These are phyloP conservation scores for Rhagium mordax DNA, from an alignment of 2,888 invertebrate species.

Conservation along the genomic window DNA sequence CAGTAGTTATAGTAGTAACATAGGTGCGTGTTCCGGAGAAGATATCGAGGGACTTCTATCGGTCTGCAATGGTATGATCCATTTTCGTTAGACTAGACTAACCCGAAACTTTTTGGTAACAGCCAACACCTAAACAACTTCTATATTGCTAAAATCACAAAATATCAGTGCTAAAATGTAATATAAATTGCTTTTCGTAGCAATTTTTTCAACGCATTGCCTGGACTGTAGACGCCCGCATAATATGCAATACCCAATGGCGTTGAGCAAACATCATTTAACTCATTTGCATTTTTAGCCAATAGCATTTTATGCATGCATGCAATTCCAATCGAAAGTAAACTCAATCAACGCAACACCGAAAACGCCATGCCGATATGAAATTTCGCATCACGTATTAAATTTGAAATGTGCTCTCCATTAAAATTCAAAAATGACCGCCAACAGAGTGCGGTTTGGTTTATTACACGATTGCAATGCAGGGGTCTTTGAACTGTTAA, in stretches of 20 bases:
- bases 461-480: constrained; percentile 23
- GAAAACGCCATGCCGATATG: constrained; percentile 19
- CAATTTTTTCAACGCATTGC: no score
- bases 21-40: no score
- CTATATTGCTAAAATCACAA: no score
- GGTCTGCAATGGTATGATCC: no score
- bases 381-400: constrained; percentile 19
- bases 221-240: background rate
- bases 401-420: constrained; percentile 26
- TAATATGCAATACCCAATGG: background rate
- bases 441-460: constrained; percentile 24
- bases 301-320: constrained; percentile 26
- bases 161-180: no score
- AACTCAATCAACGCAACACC: constrained; percentile 20
- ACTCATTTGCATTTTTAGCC: constrained; percentile 25
- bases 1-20: no score
- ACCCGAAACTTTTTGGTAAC: no score
- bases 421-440: constrained; percentile 31
- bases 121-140: no score
- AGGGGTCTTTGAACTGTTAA: constrained; percentile 29
- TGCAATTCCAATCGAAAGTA: constrained; percentile 23
- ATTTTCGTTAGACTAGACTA: no score
- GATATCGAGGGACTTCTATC: no score
- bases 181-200: no score
- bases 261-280: background rate